phyloP scores from a whole-genome alignment of 2,888 invertebrate species.

The Calameuta filiformis region DNA sequence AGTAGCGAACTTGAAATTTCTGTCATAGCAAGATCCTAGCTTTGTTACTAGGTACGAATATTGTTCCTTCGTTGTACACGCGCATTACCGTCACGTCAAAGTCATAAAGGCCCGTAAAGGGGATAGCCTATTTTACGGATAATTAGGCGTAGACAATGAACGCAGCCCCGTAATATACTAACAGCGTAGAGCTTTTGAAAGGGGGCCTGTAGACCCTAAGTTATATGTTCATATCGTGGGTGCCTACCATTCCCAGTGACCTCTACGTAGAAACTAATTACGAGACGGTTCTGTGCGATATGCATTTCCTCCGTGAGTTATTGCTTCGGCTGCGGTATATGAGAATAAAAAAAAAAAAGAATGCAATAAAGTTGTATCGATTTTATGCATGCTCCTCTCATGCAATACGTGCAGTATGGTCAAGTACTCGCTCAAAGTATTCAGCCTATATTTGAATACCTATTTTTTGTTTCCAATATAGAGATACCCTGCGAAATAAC shows the following conservation, averaged over 20 bases:
- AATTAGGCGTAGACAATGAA: constrained; percentile 34
- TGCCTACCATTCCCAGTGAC: background rate
- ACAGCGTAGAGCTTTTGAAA: background rate
- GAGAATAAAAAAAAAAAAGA: background rate
- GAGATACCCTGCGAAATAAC: background rate
- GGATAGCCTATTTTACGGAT: constrained; percentile 34
- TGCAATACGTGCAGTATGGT: background rate
- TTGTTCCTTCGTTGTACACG: background rate
- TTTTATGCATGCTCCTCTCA: background rate
- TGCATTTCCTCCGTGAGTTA: background rate
- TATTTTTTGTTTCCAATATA: background rate
- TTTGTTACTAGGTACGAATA: background rate
- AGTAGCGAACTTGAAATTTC: background rate
- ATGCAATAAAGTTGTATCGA: background rate
- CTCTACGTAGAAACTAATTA: constrained; percentile 1
- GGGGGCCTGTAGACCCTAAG: background rate
- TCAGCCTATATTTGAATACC: background rate
- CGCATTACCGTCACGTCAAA: constrained; percentile 9
- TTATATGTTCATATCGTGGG: background rate
- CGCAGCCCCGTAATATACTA: constrained; percentile 12
- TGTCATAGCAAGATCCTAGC: background rate
- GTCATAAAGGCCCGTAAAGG: constrained; percentile 26
- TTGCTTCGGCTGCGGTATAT: background rate
- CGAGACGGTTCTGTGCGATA: background rate
- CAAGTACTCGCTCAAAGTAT: background rate